Percentiles rank a stretch among this genome's conserved stretches.
phyloP scores from a whole-genome alignment of 2,888 invertebrate species.

The Bombyx huttoni region DNA sequence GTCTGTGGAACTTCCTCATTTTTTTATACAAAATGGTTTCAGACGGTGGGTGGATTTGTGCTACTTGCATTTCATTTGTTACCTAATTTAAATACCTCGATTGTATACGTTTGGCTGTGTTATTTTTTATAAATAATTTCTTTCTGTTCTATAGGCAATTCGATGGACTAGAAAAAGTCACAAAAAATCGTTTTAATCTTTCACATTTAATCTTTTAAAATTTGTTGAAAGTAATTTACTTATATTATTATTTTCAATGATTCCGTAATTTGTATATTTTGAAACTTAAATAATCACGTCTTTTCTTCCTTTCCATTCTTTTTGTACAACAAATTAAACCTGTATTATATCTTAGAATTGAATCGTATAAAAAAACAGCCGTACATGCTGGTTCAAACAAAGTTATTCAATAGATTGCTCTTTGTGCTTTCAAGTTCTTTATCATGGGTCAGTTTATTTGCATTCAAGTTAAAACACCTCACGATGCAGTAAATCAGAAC shows the following conservation, averaged over 20 bases:
- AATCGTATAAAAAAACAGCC: too few species aligned
- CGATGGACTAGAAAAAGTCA: too few species aligned
- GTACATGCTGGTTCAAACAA: too few species aligned
- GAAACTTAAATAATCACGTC: too few species aligned
- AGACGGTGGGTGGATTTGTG: constrained; percentile 13
- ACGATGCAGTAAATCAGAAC: constrained; percentile 67
- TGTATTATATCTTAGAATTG: too few species aligned
- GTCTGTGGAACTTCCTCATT: constrained; percentile 51
- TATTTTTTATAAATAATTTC: not conserved
- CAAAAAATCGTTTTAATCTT: too few species aligned
- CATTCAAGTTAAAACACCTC: constrained; percentile 60
- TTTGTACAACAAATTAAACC: too few species aligned
- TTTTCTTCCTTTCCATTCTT: too few species aligned
- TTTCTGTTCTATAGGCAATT: not conserved
- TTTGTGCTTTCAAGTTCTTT: constrained; percentile 52
- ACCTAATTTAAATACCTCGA: not conserved
- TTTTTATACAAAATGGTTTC: constrained; percentile 23
- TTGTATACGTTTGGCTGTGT: constrained; percentile 1
- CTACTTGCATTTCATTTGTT: not conserved
- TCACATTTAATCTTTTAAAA: too few species aligned
- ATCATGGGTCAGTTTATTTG: constrained; percentile 56
- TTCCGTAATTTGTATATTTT: too few species aligned
- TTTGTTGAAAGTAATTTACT: too few species aligned
- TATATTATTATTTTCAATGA: too few species aligned
- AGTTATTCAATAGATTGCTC: constrained; percentile 12